Percentiles rank a stretch among this genome's conserved stretches.
phyloP scores from a whole-genome alignment of 37 sponge, comb jelly and placozoan genomes.

The Halichondria panicea region DNA sequence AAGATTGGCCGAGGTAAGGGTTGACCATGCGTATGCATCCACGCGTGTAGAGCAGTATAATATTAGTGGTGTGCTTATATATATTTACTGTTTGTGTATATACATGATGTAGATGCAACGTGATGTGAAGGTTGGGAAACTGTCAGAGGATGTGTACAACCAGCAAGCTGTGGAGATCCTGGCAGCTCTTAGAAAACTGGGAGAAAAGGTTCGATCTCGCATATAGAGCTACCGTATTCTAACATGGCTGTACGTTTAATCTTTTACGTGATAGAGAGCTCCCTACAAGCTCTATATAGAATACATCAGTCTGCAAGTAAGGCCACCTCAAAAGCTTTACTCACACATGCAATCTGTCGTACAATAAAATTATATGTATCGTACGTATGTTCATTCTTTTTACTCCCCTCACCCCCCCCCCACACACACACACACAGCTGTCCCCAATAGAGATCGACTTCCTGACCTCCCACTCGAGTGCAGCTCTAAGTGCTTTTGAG shows the following conservation, averaged over 20 bases:
- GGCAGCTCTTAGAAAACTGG: constrained; percentile 85
- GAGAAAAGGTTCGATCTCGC: constrained; percentile 91
- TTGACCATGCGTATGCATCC: neutral
- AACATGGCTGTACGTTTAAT: too few species aligned
- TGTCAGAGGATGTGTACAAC: constrained; percentile 68
- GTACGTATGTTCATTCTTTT: neutral
- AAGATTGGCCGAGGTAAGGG: constrained; percentile 72
- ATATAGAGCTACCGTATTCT: too few species aligned
- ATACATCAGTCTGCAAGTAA: too few species aligned
- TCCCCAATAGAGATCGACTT: constrained; percentile 80
- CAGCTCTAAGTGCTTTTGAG: constrained; percentile 81
- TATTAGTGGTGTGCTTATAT: neutral
- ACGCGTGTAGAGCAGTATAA: neutral
- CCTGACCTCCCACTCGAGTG: constrained; percentile 76
- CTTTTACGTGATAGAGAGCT: too few species aligned
- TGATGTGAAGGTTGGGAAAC: constrained; percentile 88
- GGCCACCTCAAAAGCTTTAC: too few species aligned
- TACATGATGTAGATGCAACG: constrained; percentile 72
- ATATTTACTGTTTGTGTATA: neutral
- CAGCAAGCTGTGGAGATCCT: constrained; percentile 89
- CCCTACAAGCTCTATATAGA: too few species aligned
- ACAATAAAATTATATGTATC: neutral
- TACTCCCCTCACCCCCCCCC: neutral
- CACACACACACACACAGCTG: constrained; percentile 44
- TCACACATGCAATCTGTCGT: neutral